A percentile compares a stretch with the other conserved stretches of the same genome.
These are phyloP conservation scores for Tringa solitaria DNA, from an alignment of 2,113 vertebrate species.

Conservation along the genomic window DNA sequence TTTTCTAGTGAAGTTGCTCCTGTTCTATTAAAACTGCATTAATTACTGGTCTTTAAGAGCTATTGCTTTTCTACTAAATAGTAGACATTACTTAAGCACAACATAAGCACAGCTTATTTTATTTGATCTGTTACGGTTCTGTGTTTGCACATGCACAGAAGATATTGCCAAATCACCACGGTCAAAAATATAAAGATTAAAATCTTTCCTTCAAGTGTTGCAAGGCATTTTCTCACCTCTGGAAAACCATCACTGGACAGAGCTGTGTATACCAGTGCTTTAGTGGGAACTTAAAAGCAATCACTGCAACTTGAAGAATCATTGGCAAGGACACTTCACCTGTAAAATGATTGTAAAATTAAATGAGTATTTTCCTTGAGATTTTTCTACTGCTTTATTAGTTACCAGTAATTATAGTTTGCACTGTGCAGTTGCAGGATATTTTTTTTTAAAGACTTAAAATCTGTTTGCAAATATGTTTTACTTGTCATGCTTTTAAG, in stretches of 20 bases:
- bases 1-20: not conserved
- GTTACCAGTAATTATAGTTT: not conserved
- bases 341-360: not conserved
- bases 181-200: not conserved
- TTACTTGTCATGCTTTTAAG: not conserved
- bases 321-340: not conserved
- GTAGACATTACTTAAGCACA: not conserved
- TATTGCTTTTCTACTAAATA: not conserved
- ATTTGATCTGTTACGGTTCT: not conserved
- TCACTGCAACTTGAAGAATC: not conserved
- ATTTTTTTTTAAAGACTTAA: not conserved
- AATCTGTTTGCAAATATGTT: not conserved
- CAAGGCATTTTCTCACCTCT: not conserved
- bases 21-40: not conserved
- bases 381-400: not conserved
- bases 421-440: not conserved
- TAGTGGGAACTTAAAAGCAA: not conserved
- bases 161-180: not conserved
- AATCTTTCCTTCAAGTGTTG: not conserved
- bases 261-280: not conserved
- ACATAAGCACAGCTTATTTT: not conserved
- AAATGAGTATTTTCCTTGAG: not conserved
- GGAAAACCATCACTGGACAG: not conserved
- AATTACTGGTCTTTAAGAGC: not conserved
- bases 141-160: not conserved